Conservation (phyloP, 2,888 invertebrate species). For the Protophormia terraenovae region DNA sequence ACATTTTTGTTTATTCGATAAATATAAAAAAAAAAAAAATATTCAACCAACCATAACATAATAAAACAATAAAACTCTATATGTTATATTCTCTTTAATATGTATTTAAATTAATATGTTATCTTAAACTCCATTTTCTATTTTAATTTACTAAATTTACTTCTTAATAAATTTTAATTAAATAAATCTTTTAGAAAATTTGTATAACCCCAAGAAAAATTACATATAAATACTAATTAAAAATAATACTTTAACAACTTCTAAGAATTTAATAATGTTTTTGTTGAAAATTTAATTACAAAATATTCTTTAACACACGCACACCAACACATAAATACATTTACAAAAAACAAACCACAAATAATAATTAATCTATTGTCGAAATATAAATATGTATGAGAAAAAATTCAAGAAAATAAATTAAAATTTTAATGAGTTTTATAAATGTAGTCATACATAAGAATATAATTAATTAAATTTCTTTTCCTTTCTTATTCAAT, state of each 20-base stretch:
- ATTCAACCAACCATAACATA: too few species aligned
- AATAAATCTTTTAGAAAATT: slow-evolving; percentile 4
- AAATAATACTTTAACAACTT: slow-evolving; percentile 9
- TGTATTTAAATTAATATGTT: not conserved
- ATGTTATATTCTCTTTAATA: too few species aligned
- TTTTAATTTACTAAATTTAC: slow-evolving; percentile 22
- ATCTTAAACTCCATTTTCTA: not conserved
- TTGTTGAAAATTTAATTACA: slow-evolving; percentile 26
- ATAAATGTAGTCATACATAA: not conserved
- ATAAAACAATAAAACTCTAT: too few species aligned
- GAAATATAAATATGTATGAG: not conserved
- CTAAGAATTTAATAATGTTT: not conserved
- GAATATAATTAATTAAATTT: not conserved
- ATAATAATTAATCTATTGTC: slow-evolving; percentile 19
- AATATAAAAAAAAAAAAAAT: too few species aligned
- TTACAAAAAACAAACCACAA: not conserved
- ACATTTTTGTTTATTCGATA: too few species aligned
- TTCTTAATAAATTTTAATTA: slow-evolving; percentile 10
- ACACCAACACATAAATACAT: not conserved
- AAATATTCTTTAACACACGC: not conserved
- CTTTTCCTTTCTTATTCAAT: not conserved
- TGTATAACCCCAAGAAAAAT: not conserved
- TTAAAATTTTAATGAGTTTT: not conserved
- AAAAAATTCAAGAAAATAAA: not conserved
- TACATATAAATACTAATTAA: not conserved